A percentile compares a stretch with the other conserved stretches of the same genome.
Evolutionary conservation across 2,888 invertebrate genomes (phyloP).

Genomic region (Asteroscopus sphinx): DNA sequence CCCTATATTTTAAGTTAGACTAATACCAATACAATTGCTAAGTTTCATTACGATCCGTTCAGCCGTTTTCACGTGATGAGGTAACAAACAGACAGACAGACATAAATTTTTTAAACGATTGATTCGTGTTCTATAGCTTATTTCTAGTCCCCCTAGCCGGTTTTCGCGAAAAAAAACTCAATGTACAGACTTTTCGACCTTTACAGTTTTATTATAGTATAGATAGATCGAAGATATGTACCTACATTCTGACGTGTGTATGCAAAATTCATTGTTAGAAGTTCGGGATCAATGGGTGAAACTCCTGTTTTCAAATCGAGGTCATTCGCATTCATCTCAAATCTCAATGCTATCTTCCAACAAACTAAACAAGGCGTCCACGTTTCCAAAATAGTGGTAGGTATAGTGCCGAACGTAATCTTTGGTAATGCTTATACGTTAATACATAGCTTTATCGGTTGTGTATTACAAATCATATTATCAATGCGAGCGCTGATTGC

Average conservation of each 20-base stretch:
- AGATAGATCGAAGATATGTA: too few species aligned
- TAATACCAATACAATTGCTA: too few species aligned
- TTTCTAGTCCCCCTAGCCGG: too few species aligned
- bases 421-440: conserved; percentile 16
- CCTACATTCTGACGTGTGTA: conserved; percentile 12
- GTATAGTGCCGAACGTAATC: conserved; percentile 4
- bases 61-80: too few species aligned
- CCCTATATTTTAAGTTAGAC: too few species aligned
- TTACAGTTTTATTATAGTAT: too few species aligned
- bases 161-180: too few species aligned
- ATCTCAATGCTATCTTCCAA: conserved; percentile 15
- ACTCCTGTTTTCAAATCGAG: conserved; percentile 43
- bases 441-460: conserved; percentile 19
- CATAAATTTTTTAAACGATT: too few species aligned
- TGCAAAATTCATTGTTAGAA: conserved; percentile 37
- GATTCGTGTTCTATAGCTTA: too few species aligned
- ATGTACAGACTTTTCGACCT: too few species aligned
- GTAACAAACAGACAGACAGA: too few species aligned
- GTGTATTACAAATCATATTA: conserved; percentile 31
- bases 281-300: conserved; percentile 44
- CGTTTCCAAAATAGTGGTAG: conserved; percentile 6
- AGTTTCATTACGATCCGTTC: too few species aligned
- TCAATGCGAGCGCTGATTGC: conserved; percentile 44
- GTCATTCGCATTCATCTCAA: conserved; percentile 24
- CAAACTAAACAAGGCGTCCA: conserved; percentile 18